Evolutionary conservation across 1,140 invertebrate species (phyloP).

Genomic region (Ceratitis capitata): DNA sequence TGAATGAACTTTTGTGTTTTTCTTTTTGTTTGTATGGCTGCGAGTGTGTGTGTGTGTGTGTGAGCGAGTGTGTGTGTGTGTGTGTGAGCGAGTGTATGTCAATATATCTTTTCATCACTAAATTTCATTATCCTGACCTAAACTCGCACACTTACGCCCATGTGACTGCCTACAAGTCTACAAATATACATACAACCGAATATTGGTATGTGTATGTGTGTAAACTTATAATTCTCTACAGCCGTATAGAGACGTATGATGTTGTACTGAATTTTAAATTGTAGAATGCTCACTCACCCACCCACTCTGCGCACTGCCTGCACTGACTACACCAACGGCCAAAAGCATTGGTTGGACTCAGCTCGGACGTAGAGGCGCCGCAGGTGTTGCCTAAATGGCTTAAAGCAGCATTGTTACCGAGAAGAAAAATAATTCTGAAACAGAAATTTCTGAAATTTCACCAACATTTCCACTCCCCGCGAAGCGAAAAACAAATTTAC

Average conservation of each 20-base stretch:
- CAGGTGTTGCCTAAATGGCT: not conserved
- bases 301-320: not conserved
- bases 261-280: not conserved
- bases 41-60: not conserved
- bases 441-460: not conserved
- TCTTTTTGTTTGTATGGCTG: too few species aligned
- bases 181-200: not conserved
- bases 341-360: not conserved
- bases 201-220: not conserved
- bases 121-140: conserved; percentile 4
- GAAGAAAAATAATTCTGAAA: not conserved
- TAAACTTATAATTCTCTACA: not conserved
- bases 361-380: not conserved
- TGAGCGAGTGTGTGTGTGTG: not conserved
- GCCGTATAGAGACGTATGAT: not conserved
- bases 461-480: not conserved
- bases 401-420: not conserved
- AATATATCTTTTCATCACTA: not conserved
- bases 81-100: not conserved
- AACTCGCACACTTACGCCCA: not conserved
- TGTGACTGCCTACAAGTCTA: too few species aligned
- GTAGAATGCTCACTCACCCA: not conserved
- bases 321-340: not conserved
- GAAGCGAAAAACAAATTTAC: not conserved
- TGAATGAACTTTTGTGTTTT: too few species aligned